Evolutionary conservation across 2,113 vertebrate species (phyloP).

Genomic region (Triplophysa rosa): DNA sequence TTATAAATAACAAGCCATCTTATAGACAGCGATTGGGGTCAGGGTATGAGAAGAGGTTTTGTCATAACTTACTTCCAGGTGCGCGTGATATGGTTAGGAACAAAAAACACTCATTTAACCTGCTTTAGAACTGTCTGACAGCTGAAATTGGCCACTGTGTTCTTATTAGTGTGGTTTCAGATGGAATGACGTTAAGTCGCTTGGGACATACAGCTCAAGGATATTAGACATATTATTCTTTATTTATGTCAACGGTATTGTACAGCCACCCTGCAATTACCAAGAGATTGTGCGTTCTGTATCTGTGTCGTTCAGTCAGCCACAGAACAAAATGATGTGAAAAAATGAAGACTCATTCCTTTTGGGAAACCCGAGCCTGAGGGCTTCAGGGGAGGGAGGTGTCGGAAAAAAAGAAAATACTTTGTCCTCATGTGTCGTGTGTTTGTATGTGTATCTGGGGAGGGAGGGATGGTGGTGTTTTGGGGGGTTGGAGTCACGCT

Average conservation of each 20-base stretch:
- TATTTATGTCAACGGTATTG: conserved; percentile 27
- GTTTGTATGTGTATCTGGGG: conserved; percentile 10
- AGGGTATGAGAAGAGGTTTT: conserved; percentile 16
- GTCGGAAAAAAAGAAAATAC: conserved; percentile 16
- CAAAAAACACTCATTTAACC: neutral
- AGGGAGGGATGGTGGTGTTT: conserved; percentile 36
- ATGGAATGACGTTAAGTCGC: neutral
- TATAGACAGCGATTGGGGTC: conserved; percentile 42
- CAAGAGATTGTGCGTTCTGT: neutral
- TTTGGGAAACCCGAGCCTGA: conserved; percentile 18
- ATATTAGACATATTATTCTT: conserved; percentile 20
- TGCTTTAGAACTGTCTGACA: neutral
- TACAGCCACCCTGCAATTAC: neutral
- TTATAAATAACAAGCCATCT: conserved; percentile 44
- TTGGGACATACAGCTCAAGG: conserved; percentile 31
- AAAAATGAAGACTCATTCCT: conserved; percentile 25
- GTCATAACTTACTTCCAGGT: conserved; percentile 23
- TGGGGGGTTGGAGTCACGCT: neutral
- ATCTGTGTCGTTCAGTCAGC: conserved; percentile 15
- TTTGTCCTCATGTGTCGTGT: conserved; percentile 18
- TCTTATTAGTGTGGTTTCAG: conserved; percentile 20
- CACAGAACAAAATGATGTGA: conserved; percentile 2
- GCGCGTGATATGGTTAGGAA: conserved; percentile 6
- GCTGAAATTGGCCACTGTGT: conserved; percentile 1
- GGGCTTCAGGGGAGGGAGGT: conserved; percentile 26